These are phyloP conservation scores for Lophura nycthemera DNA, from an alignment of 2,113 vertebrate genomes.

Conservation along the genomic window DNA sequence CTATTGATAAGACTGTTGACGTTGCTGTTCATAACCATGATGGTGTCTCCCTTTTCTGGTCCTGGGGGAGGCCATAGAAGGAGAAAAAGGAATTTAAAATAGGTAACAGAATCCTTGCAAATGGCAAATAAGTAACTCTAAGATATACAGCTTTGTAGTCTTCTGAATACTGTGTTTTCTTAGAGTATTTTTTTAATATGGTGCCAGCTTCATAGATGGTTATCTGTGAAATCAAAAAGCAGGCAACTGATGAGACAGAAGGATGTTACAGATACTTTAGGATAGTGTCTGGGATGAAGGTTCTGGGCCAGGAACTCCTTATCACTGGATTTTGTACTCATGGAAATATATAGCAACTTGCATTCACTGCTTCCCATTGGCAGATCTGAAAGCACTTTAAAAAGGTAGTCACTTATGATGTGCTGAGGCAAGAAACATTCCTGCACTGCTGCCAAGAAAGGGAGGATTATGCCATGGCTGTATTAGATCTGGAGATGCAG, in stretches of 20 bases:
- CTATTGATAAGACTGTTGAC: no score
- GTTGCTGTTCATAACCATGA: no score
- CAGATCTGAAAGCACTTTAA: neutral
- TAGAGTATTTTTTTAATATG: neutral
- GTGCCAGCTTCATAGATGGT: neutral
- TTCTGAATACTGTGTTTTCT: neutral
- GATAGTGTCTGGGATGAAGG: neutral
- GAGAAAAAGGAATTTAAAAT: neutral
- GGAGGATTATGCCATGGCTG: fast-evolving
- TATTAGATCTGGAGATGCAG: neutral
- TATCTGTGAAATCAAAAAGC: neutral
- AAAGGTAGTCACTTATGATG: neutral
- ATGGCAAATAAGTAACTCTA: neutral
- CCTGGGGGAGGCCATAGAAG: no score
- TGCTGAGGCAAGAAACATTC: neutral
- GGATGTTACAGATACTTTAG: neutral
- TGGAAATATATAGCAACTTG: neutral
- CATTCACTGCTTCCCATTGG: neutral
- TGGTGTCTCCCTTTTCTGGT: no score
- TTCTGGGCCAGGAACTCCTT: fast-evolving
- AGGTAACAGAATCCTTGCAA: neutral
- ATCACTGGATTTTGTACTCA: neutral
- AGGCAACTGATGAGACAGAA: neutral
- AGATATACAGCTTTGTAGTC: neutral
- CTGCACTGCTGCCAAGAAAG: neutral